Evolutionary conservation across 2,797 vertebrate genomes (phyloP).

Genomic region (Danio aesculapii): DNA sequence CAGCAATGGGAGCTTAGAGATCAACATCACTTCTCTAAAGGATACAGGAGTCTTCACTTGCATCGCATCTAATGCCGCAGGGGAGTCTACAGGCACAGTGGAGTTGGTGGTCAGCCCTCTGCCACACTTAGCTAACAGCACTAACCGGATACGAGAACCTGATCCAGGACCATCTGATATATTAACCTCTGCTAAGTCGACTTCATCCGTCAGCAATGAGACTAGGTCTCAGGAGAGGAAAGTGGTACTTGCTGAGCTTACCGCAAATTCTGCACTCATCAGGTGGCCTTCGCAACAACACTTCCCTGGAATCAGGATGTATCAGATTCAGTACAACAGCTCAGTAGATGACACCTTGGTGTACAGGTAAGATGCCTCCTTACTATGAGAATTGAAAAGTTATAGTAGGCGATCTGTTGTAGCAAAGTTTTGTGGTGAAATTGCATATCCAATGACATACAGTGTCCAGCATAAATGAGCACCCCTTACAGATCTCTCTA

Average conservation of each 20-base stretch:
- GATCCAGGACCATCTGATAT: constrained; percentile 82
- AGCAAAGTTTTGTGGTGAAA: neutral
- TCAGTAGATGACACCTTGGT: constrained; percentile 83
- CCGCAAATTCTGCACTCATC: constrained; percentile 82
- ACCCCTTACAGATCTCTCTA: no score
- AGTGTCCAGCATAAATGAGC: no score
- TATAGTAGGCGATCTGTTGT: neutral
- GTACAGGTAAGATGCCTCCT: constrained; percentile 76
- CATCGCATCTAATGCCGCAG: constrained; percentile 91
- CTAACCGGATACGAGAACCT: constrained; percentile 78
- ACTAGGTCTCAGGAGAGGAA: constrained; percentile 75
- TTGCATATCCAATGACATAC: neutral
- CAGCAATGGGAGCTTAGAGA: constrained; percentile 90
- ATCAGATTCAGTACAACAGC: constrained; percentile 88
- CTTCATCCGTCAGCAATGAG: constrained; percentile 77
- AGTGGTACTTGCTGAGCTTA: constrained; percentile 79
- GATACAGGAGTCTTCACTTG: constrained; percentile 91
- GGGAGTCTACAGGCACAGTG: constrained; percentile 82
- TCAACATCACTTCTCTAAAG: constrained; percentile 80
- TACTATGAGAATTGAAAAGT: neutral
- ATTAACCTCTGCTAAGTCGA: constrained; percentile 78
- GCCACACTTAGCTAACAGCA: constrained; percentile 83
- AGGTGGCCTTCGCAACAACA: constrained; percentile 81
- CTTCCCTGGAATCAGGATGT: constrained; percentile 81
- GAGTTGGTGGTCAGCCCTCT: constrained; percentile 78